phyloP scores from a whole-genome alignment of 2,888 invertebrate species.

The Acleris literana region DNA sequence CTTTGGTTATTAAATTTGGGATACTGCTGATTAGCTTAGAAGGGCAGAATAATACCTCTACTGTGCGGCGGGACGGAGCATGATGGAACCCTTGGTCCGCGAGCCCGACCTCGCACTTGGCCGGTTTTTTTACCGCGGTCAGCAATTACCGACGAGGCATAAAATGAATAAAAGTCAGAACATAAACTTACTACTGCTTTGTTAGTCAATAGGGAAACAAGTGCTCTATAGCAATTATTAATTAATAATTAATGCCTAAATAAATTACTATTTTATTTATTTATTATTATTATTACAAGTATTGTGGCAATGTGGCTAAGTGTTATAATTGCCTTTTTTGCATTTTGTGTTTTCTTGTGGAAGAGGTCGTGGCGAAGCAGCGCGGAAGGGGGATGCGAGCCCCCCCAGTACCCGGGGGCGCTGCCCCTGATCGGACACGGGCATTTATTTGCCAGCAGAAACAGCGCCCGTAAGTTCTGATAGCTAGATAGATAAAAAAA shows the following conservation, averaged over 20 bases:
- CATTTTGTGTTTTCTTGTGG: neutral
- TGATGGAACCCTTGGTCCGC: too few relatives aligned
- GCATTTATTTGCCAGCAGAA: conserved; percentile 47
- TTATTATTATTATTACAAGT: too few relatives aligned
- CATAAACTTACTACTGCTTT: neutral
- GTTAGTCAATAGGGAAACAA: neutral
- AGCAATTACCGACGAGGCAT: too few relatives aligned
- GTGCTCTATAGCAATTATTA: neutral
- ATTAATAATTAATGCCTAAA: too few relatives aligned
- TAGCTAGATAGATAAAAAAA: neutral
- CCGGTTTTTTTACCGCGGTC: too few relatives aligned
- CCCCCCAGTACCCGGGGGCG: conserved; percentile 46
- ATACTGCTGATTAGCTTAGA: too few relatives aligned
- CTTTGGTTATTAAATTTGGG: too few relatives aligned
- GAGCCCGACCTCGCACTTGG: too few relatives aligned
- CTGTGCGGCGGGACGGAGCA: too few relatives aligned
- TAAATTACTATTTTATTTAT: too few relatives aligned
- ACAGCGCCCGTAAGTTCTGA: conserved; percentile 46
- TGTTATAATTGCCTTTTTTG: neutral
- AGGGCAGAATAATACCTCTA: too few relatives aligned
- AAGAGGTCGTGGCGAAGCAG: neutral
- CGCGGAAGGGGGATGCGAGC: neutral
- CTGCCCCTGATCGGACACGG: conserved; percentile 53
- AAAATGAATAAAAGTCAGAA: too few relatives aligned
- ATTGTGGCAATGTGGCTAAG: conserved; percentile 8